Evolutionary conservation across 2,888 invertebrate species (phyloP), one percentile per base, ranked within the genome.

Genomic region (Thymelicus acteon): DNA sequence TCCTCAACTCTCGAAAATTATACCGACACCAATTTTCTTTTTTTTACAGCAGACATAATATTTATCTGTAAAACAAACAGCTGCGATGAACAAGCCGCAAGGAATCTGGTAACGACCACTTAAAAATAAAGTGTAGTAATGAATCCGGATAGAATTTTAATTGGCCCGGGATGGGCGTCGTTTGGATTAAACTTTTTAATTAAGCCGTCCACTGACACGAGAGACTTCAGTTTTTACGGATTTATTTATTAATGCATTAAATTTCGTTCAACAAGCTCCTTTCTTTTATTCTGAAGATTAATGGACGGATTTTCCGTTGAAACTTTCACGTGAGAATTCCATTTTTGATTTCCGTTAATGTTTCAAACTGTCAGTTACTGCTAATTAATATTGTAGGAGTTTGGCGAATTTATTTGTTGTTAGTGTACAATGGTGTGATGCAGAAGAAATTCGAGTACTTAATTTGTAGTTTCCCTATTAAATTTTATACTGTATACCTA

Each of bases 101-200:
- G 79, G 77, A 76, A 67, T 70, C 74, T 72, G 75, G 74, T 85
- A 85, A 85, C 82, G 85, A 84, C 83, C 83, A 80, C 83, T 87
- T 85, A 87, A 88, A 89, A 89, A 89, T 88, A 85, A 87, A 88
- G 82, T 82, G 83, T 76, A 79, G 82, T 89, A 89, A 90, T 90
- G 87, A 90, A 89, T 82, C 82, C 84, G 78, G 86, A 84, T 87
- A 89, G 87, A 89, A 88, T 91, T 89, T 91, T 91, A 91, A 91
- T 91, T 91, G 90, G 89, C 80, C 65, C 77, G 81, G 79, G 79
- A 78, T 76, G 75, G 75, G 73, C 75, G 76, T 72, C 76, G 73
- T 73, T 86, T 80, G 79, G 78, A 79, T 81, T 83, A 85, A 91
- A 90, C 88, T 92, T 92, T 90, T 90, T 91, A 92, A 92, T 92